Conservation (phyloP, 1,140 invertebrate species). For the Radopholus similis region DNA sequence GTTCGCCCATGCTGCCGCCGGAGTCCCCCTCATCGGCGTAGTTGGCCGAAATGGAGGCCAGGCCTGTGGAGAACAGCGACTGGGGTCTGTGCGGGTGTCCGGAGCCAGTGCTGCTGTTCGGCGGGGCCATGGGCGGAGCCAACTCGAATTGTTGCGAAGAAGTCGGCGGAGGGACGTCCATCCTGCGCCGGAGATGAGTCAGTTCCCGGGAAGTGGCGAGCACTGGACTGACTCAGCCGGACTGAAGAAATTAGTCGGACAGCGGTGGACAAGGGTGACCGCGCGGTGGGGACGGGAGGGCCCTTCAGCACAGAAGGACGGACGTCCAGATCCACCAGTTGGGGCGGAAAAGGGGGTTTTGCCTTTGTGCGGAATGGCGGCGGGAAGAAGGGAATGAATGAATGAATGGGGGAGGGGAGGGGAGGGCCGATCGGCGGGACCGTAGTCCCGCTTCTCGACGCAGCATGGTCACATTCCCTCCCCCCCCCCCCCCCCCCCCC, state of each 20-base stretch:
- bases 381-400: slow-evolving; percentile 9
- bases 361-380: not conserved
- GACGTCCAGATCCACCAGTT: too few species aligned
- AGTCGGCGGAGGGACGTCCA: not conserved
- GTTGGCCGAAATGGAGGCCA: slow-evolving; percentile 9
- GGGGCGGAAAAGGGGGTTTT: not conserved
- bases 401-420: not conserved
- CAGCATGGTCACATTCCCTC: not conserved
- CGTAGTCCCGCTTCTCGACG: not conserved
- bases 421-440: not conserved
- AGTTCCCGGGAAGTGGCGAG: not conserved
- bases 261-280: not conserved
- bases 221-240: not conserved
- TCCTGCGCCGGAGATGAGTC: not conserved
- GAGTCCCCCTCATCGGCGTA: slow-evolving; percentile 14
- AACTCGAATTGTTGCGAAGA: slow-evolving; percentile 8
- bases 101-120: not conserved
- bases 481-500: not conserved
- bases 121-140: slow-evolving; percentile 17
- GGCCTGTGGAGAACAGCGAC: not conserved
- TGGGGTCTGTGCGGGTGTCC: not conserved
- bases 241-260: not conserved
- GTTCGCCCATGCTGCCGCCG: too few species aligned
- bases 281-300: not conserved
- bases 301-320: too few species aligned